A percentile compares a stretch with the other conserved stretches of the same genome.
Conservation (phyloP, 92 coral and sea anemone genomes). For the Anthopleura xanthogrammica region DNA sequence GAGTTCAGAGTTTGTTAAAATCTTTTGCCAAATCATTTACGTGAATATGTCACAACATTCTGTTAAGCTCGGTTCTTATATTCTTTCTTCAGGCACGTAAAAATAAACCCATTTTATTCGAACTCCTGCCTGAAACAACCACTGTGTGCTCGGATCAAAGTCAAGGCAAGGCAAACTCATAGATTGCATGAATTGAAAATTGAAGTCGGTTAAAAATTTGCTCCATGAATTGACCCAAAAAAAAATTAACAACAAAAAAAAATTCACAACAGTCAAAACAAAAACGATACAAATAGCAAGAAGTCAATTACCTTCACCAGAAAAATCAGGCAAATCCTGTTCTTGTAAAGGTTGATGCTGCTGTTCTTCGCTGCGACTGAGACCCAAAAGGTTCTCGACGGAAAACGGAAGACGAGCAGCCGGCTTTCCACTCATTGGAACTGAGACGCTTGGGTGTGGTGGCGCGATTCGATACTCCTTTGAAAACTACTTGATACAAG, state of each 20-base stretch:
- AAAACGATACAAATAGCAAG: not conserved
- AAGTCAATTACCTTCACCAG: not conserved
- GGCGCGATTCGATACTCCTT: not conserved
- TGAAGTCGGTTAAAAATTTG: no score
- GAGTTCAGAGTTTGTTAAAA: no score
- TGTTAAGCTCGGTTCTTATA: no score
- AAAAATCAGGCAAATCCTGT: not conserved
- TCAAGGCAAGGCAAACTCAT: no score
- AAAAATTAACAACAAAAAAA: not conserved
- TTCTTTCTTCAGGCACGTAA: no score
- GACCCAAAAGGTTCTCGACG: constrained; percentile 23
- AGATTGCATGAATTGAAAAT: no score
- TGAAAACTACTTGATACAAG: constrained; percentile 6
- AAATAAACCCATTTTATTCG: no score
- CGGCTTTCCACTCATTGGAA: constrained; percentile 2
- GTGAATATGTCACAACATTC: no score
- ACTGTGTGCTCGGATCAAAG: no score
- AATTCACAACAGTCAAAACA: not conserved
- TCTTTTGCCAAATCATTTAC: no score
- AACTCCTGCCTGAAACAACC: no score
- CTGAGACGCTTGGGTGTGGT: not conserved
- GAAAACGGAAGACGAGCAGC: constrained; percentile 17
- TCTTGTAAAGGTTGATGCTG: not conserved
- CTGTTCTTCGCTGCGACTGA: not conserved
- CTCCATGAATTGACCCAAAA: no score